Conservation (phyloP, 2,888 invertebrate species). For the Meganola albula region DNA sequence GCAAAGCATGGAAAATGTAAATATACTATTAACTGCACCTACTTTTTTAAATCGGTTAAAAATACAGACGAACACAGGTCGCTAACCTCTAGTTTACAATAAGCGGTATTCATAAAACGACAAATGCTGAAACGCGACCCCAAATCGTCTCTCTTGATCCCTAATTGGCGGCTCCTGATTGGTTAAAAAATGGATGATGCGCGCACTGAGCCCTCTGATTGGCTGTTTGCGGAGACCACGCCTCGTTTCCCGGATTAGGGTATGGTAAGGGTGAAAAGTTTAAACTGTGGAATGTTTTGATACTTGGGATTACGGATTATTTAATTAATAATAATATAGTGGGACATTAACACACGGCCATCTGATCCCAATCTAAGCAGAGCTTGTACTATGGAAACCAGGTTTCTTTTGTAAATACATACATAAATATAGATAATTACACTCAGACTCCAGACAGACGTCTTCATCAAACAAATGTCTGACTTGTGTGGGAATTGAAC, state of each 20-base stretch:
- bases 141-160: conserved; percentile 64
- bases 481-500: too few species aligned
- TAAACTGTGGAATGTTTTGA: conserved; percentile 33
- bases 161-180: conserved; percentile 57
- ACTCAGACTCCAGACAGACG: too few species aligned
- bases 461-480: too few species aligned
- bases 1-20: not conserved
- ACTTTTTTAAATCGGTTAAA: not conserved
- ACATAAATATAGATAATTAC: too few species aligned
- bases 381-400: too few species aligned
- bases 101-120: conserved; percentile 37
- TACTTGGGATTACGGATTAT: conserved; percentile 32
- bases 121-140: conserved; percentile 62
- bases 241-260: conserved; percentile 54
- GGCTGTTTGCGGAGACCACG: conserved; percentile 34
- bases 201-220: conserved; percentile 40
- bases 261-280: conserved; percentile 37
- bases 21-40: not conserved
- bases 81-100: conserved; percentile 19
- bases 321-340: not conserved
- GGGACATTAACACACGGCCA: too few species aligned
- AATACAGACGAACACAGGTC: conserved; percentile 11
- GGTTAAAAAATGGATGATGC: conserved; percentile 38
- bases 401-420: too few species aligned
- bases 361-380: too few species aligned